Base-by-base conservation (phyloP, 2,888 invertebrate species). In the Melipona beecheii region DNA sequence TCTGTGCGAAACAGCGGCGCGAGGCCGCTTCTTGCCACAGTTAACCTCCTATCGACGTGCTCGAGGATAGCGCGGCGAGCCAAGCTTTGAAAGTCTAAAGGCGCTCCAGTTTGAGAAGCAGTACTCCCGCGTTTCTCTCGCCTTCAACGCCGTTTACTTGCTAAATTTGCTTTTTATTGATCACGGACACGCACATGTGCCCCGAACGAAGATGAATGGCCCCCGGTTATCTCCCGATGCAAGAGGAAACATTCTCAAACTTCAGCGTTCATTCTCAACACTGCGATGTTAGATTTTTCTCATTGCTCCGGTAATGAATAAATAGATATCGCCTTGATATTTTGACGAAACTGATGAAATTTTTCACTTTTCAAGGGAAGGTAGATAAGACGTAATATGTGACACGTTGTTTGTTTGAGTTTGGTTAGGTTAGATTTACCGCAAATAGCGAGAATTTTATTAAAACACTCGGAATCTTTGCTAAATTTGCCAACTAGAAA, bases 1-100 rank as follows among this genome's bases (percentile, higher is more conserved):
- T 91, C 88, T 87, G 89, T 89, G 81, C 85, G 81, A 31, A 31
- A 31, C 31, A 31, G 31, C 3, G 31, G 31, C 31, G 3, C 31
- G 36, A 6, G 36, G 36, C 36, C 43, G 64, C 64, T 71, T 81
- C 65, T 74, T 60, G 58, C 56, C 65, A 69, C 56, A 56, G 66
- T 52, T 27, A 36, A 60, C 49, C 78, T 50, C 31, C 56, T 69
- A 58, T 78, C 68, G 74, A 27, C 58, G 52, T 54, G 36, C 36
- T 36, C 24, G 31, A 54, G 54, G 27, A n/a, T n/a, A 49, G 54
- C 50, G 21, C 27, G n/a, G 79, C 36, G 19, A 64, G 21, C 36
- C 13, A 5, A 64, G 64, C 21, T 64, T 21, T 64, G 31, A 36
- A 64, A 36, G 27, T 64, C 31, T 4, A 62, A 62, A 62, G 31